Conservation (phyloP, 2,797 vertebrate species). For the Neomorphus geoffroyi region DNA sequence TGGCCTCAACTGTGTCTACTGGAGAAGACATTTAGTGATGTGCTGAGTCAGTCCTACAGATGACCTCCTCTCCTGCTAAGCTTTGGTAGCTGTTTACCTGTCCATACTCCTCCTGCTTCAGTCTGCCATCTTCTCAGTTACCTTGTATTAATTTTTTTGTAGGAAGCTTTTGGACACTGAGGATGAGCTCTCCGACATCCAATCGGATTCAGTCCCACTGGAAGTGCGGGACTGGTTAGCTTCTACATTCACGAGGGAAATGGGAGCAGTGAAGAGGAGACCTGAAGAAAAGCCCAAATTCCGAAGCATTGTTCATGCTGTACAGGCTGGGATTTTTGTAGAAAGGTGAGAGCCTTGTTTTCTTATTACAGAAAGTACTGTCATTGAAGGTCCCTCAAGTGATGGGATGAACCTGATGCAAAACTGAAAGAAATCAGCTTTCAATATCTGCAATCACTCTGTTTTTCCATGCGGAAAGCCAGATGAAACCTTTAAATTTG, state of each 20-base stretch:
- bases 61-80: neutral
- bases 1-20: neutral
- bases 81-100: neutral
- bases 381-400: neutral
- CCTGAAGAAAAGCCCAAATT: conserved; percentile 96
- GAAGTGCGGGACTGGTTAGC: conserved; percentile 98
- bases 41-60: neutral
- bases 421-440: neutral
- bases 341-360: conserved; percentile 83
- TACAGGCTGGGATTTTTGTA: conserved; percentile 98
- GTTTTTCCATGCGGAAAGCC: neutral
- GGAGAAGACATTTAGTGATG: neutral
- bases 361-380: neutral
- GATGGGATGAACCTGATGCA: neutral
- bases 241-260: conserved; percentile 95
- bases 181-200: conserved; percentile 94
- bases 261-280: conserved; percentile 90
- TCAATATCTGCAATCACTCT: neutral
- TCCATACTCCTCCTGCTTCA: neutral
- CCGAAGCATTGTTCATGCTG: conserved; percentile 95
- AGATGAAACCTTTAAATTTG: neutral
- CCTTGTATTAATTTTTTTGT: conserved; percentile 3
- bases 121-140: neutral
- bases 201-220: conserved; percentile 89
- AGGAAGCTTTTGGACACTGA: conserved; percentile 94